Evolutionary conservation across 2,888 invertebrate genomes (phyloP).

Genomic region (Erynnis tages): DNA sequence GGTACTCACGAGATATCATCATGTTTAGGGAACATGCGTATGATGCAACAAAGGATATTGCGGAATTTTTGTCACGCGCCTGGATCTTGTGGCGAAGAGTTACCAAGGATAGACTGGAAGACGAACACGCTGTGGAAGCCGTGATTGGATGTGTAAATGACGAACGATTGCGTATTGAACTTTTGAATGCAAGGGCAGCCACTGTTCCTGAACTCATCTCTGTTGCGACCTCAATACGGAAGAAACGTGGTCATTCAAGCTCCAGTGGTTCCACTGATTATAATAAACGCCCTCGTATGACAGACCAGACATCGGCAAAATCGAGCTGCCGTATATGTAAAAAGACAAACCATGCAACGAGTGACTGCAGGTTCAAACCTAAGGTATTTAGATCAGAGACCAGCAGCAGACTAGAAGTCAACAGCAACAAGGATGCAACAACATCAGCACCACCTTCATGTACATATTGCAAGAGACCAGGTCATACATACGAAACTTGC

Average conservation of each 20-base stretch:
- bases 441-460: too few relatives aligned
- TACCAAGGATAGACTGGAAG: not conserved
- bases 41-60: conserved; percentile 26
- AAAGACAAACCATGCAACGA: not conserved
- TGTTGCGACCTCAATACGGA: not conserved
- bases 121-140: not conserved
- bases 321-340: not conserved
- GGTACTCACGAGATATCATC: conserved; percentile 27
- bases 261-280: not conserved
- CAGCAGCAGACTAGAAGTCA: too few relatives aligned
- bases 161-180: not conserved
- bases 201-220: not conserved
- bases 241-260: not conserved
- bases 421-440: too few relatives aligned
- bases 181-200: not conserved
- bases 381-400: too few relatives aligned
- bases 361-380: not conserved
- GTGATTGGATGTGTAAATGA: not conserved
- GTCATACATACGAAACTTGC: too few relatives aligned
- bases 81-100: conserved; percentile 23
- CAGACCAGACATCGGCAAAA: not conserved
- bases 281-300: not conserved
- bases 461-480: too few relatives aligned
- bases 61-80: conserved; percentile 27
- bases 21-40: conserved; percentile 27